Evolutionary conservation across 2,888 invertebrate genomes (phyloP).

Genomic region (Eristalinus aeneus): DNA sequence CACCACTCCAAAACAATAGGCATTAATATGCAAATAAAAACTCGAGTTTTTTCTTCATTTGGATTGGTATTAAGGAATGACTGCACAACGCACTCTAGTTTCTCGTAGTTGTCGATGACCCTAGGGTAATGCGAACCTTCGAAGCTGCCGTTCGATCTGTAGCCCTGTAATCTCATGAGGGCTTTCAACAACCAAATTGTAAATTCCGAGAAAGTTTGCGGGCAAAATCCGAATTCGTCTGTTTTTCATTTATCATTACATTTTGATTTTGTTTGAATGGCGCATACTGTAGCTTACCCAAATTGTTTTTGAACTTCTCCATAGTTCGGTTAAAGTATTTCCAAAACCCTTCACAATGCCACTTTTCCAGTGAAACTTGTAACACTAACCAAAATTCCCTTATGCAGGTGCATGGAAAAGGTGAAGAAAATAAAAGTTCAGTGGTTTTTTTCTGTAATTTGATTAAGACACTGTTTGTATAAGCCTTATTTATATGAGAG

Average conservation of each 20-base stretch:
- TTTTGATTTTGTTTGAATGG: not conserved
- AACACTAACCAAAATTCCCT: constrained; percentile 84
- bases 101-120: constrained; percentile 79
- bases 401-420: constrained; percentile 83
- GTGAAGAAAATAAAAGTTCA: constrained; percentile 81
- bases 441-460: constrained; percentile 77
- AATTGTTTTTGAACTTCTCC: constrained; percentile 74
- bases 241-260: not conserved
- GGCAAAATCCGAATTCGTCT: constrained; percentile 72
- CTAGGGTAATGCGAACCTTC: constrained; percentile 72
- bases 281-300: constrained; percentile 65
- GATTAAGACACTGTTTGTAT: constrained; percentile 22
- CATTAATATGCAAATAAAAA: constrained; percentile 80
- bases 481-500: not conserved
- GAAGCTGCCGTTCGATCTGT: constrained; percentile 77
- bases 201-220: constrained; percentile 75
- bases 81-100: constrained; percentile 81
- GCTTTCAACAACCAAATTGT: constrained; percentile 81
- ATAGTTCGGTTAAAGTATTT: constrained; percentile 79
- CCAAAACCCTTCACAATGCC: constrained; percentile 80
- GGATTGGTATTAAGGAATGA: constrained; percentile 80
- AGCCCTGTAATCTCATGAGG: constrained; percentile 80
- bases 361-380: constrained; percentile 80
- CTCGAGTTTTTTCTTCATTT: constrained; percentile 81
- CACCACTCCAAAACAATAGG: constrained; percentile 80